Base-by-base conservation (phyloP, 92 coral and sea anemone species). In the Bergia puertoricense region DNA sequence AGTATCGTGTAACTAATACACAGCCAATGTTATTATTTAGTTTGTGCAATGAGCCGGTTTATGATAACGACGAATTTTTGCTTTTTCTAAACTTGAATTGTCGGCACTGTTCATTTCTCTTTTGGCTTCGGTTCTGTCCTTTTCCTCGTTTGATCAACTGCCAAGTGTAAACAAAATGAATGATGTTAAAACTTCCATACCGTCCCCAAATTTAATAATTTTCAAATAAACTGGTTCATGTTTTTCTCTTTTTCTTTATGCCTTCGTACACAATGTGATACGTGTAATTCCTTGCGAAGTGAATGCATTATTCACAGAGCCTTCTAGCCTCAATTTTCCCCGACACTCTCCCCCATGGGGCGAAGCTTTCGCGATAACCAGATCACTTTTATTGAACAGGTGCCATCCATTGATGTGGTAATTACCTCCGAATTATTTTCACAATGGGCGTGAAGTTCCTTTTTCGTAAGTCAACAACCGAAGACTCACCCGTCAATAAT, bases 351-450 rank as follows among this genome's bases (percentile, higher is more conserved):
- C 46, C 48, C 51, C 38, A 22, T 56, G 16, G 85, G 85, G 30
- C 43, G 69, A 79, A 30, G 65, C 10, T 7, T 13, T 56, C 68
- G 18, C 83, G 43, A 11, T 30, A n/a, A 48, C 69, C 69, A 39
- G 43, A 46, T 79, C 66, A 56, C 69, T 42, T 76, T 76, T 13
- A 8, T 36, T 18, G 69, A 76, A 42, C 79, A 76, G 79, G 79
- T 76, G 85, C 71, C 85, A 82, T n/a, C 40, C 42, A 40, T 82
- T 40, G 50, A 62, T 45, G 8, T 84, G 36, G 87, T 38, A 45
- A 20, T 69, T 84, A 16, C 44, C 74, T 68, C 62, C 77, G 77
- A 30, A 68, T 48, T 65, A 82, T 62, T 82, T 67, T 66, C 57
- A 69, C 43, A 67, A 71, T 84, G 46, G 77, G 22, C 59, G 18